Evolutionary conservation across 1,140 invertebrate species (phyloP), one percentile per base, ranked within the genome.

Genomic region (Drosophila tristis): DNA sequence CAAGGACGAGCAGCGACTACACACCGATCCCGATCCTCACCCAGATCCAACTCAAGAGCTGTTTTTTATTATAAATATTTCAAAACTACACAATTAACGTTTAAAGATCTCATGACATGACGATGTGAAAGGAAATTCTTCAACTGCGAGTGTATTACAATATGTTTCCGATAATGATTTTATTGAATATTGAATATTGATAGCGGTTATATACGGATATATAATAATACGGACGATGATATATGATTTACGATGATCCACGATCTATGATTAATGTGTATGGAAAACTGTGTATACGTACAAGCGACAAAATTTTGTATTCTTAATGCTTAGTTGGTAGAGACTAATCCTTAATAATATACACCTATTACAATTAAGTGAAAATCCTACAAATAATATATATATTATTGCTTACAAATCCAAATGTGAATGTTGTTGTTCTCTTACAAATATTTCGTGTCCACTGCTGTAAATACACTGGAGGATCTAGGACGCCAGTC

Each of bases 141-240:
- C 75, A 89, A 89, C 68, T 87, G 84, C 79, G 79, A 82, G 84
- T 89, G 82, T 89, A 87, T 87, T 87, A 89, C 62, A 89, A 82
- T 39, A 13, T 39, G 66, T 89, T 87, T 82, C 63, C 76, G 63
- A 76, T 78, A 75, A 87, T 86, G 82, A 87, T 87, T 86, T 86
- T 85, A 87, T 67, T 81, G 61, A 74, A 60, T 75, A 75, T 71
- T 54, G 62, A 77, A 76, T 67, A 78, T 76, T 77, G 60, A 74
- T 71, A 55, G 54, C 55, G 29, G 51, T 55, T 42, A 44, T 23
- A 31, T n/a, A 59, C 26, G 57, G 57, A 59, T 59, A 68, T 65
- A 64, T 25, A 48, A 47, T 58, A 6, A 29, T 29, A 29, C 26
- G 26, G 11, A 39, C 11, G 31, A 39, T 39, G 35, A 39, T 39